phyloP scores from a whole-genome alignment of 2,797 vertebrate genomes.

The Enteromius afrohamiltoni region DNA sequence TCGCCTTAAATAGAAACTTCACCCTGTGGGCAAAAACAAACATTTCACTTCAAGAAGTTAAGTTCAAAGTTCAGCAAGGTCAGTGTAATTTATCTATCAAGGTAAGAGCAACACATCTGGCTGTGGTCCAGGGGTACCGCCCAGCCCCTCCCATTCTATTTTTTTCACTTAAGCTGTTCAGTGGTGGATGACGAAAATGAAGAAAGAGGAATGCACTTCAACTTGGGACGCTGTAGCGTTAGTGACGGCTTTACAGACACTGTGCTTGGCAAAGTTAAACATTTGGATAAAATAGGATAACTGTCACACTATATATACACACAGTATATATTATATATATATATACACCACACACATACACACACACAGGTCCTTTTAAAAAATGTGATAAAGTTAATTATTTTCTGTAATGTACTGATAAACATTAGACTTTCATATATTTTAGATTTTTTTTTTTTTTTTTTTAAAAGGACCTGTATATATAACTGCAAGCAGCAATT shows the following conservation, averaged over 20 bases:
- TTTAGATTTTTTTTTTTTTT: no score
- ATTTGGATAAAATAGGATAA: conserved; percentile 57
- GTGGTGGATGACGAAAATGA: conserved; percentile 28
- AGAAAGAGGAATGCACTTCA: conserved; percentile 1
- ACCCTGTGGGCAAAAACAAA: conserved; percentile 23
- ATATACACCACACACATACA: no score
- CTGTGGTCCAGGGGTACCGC: neutral
- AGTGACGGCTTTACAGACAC: conserved; percentile 53
- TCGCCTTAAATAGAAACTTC: conserved; percentile 16
- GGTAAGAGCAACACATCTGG: conserved; percentile 8
- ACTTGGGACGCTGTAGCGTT: neutral
- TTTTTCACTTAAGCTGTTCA: neutral
- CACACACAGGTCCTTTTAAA: no score
- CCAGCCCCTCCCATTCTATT: neutral
- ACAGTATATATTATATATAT: no score
- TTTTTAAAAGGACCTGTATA: no score
- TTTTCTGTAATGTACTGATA: no score
- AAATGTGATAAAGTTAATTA: no score
- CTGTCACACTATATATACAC: conserved; percentile 53
- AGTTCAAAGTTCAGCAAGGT: conserved; percentile 37
- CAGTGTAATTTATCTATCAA: conserved; percentile 18
- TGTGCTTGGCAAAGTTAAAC: conserved; percentile 37
- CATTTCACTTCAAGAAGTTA: neutral
- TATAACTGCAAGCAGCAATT: no score
- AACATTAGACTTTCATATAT: no score